Evolutionary conservation across 2,113 vertebrate species (phyloP).

Genomic region (Cynocephalus volans): DNA sequence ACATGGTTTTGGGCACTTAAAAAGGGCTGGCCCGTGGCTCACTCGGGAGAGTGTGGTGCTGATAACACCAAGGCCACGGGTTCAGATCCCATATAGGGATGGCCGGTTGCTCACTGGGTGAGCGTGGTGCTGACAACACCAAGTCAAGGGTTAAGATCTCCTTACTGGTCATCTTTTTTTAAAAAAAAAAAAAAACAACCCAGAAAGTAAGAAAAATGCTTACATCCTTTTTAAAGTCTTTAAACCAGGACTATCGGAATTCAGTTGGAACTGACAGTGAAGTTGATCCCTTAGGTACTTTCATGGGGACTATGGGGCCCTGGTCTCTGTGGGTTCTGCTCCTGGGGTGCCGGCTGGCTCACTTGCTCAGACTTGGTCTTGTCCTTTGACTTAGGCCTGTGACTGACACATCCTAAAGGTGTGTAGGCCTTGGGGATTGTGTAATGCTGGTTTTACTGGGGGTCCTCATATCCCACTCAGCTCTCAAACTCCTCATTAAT

Average conservation of each 20-base stretch:
- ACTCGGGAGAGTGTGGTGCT: no score
- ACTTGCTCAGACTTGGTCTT: background rate
- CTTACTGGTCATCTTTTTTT: no score
- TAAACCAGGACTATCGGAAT: background rate
- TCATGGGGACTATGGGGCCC: fast-evolving
- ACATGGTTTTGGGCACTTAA: background rate
- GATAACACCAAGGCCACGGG: no score
- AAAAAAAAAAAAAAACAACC: no score
- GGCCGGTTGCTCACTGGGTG: no score
- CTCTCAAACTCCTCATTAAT: background rate
- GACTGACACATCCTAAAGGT: background rate
- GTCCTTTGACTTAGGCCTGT: background rate
- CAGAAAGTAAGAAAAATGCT: background rate
- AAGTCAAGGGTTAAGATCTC: no score
- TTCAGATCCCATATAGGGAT: no score
- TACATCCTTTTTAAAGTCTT: background rate
- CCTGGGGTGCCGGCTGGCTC: fast-evolving
- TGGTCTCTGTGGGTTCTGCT: background rate
- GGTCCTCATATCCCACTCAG: background rate
- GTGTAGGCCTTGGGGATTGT: background rate
- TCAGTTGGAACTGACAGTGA: fast-evolving
- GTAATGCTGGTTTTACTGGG: background rate
- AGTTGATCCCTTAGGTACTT: background rate
- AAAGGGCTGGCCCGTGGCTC: no score
- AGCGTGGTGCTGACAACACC: no score